These are phyloP conservation scores for Rhynchomys soricoides DNA, from an alignment of 2,113 vertebrate species.

Conservation along the genomic window DNA sequence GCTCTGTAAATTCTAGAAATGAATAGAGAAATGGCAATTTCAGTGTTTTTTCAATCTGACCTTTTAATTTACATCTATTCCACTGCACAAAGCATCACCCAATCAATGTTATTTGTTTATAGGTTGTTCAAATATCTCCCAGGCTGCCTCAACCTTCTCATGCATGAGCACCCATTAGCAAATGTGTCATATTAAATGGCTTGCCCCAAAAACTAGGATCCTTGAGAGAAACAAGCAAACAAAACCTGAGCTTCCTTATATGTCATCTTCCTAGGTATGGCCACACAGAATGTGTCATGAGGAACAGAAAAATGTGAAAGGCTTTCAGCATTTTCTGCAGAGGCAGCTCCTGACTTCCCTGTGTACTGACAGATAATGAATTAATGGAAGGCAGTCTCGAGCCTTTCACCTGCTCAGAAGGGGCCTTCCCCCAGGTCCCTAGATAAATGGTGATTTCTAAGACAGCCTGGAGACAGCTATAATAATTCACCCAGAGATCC, in stretches of 20 bases:
- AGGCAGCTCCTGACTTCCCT: conserved; percentile 46
- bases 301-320: conserved; percentile 53
- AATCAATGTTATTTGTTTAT: conserved; percentile 50
- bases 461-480: conserved; percentile 42
- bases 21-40: conserved; percentile 54
- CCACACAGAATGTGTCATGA: conserved; percentile 27
- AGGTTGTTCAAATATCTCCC: conserved; percentile 51
- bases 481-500: conserved; percentile 68
- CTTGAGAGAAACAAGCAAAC: neutral
- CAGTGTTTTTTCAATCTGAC: conserved; percentile 42
- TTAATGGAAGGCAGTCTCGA: conserved; percentile 57
- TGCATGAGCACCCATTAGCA: conserved; percentile 51
- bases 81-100: conserved; percentile 53
- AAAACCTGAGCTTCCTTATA: neutral
- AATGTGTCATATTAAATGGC: conserved; percentile 60
- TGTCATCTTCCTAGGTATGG: neutral
- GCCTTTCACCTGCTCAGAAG: neutral
- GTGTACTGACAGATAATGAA: conserved; percentile 55
- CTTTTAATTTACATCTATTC: conserved; percentile 69
- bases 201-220: conserved; percentile 4
- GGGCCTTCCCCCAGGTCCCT: neutral
- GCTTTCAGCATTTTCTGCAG: conserved; percentile 25
- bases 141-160: conserved; percentile 46
- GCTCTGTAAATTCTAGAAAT: conserved; percentile 39
- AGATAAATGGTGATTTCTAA: conserved; percentile 64